These are phyloP conservation scores for Colostygia pectinataria DNA, from an alignment of 2,888 invertebrate genomes.

Conservation along the genomic window DNA sequence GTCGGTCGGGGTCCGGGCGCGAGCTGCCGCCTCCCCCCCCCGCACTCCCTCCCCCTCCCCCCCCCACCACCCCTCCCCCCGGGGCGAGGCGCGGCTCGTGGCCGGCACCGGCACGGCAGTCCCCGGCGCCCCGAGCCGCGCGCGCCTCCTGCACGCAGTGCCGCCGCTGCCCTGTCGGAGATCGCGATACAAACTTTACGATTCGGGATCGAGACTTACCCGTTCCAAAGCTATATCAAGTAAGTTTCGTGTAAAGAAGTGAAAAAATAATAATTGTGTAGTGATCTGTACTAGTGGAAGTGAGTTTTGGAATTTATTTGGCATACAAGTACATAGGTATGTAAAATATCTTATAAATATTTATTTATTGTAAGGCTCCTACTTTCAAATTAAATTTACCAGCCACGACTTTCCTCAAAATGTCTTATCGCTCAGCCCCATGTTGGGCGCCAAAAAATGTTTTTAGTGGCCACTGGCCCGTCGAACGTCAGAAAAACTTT, in stretches of 20 bases:
- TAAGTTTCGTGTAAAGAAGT: conserved; percentile 4
- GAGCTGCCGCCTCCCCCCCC: conserved; percentile 14
- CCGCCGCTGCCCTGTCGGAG: too few species aligned
- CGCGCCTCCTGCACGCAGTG: background rate
- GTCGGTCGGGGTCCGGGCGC: conserved; percentile 36
- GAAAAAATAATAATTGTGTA: background rate
- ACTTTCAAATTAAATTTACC: background rate
- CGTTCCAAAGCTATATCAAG: background rate
- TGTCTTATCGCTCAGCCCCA: background rate
- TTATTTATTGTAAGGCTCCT: background rate
- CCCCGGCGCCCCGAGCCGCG: conserved; percentile 8
- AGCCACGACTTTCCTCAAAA: background rate
- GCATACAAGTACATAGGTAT: background rate
- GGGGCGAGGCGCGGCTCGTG: background rate
- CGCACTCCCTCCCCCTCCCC: background rate
- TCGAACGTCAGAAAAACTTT: too few species aligned
- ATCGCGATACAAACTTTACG: conserved; percentile 18
- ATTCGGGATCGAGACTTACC: conserved; percentile 3
- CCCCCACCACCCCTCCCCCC: conserved; percentile 6
- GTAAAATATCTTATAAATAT: background rate
- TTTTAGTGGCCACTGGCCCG: background rate
- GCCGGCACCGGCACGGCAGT: background rate
- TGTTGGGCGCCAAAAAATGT: conserved; percentile 2
- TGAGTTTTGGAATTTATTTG: background rate
- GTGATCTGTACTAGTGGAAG: background rate